Percentiles rank a stretch among this genome's conserved stretches.
Evolutionary conservation across 2,113 vertebrate genomes (phyloP).

Genomic region (Heterocephalus glaber): DNA sequence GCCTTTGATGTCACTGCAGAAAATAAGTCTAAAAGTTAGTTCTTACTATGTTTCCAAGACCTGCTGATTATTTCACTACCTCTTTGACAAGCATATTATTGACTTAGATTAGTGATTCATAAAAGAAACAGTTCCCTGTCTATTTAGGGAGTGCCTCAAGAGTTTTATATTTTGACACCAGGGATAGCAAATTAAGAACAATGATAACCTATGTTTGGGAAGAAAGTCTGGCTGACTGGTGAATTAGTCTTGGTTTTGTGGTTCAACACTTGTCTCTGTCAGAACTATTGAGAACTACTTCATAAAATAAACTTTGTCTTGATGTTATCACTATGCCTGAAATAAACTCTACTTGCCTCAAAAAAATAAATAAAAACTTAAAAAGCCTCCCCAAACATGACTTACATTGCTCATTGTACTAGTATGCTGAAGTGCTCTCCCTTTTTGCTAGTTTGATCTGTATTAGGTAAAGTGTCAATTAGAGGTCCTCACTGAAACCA

Average conservation of each 20-base stretch:
- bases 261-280: neutral
- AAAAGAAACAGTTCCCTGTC: constrained; percentile 43
- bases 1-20: constrained; percentile 64
- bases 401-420: neutral
- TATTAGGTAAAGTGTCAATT: neutral
- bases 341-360: too few species aligned
- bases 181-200: constrained; percentile 37
- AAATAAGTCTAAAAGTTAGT: constrained; percentile 68
- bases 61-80: constrained; percentile 38
- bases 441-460: neutral
- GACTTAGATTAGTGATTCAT: constrained; percentile 53
- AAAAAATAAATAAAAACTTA: too few species aligned
- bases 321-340: too few species aligned
- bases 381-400: neutral
- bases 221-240: neutral
- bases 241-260: constrained; percentile 9
- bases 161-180: constrained; percentile 19
- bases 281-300: neutral
- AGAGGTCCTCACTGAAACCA: neutral
- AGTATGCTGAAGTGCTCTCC: neutral
- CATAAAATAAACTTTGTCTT: neutral
- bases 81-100: constrained; percentile 53
- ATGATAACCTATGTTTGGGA: neutral
- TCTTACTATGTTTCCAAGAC: constrained; percentile 66
- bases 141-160: constrained; percentile 3